Evolutionary conservation across 2,888 invertebrate genomes (phyloP).

Genomic region (Melinaea menophilus): DNA sequence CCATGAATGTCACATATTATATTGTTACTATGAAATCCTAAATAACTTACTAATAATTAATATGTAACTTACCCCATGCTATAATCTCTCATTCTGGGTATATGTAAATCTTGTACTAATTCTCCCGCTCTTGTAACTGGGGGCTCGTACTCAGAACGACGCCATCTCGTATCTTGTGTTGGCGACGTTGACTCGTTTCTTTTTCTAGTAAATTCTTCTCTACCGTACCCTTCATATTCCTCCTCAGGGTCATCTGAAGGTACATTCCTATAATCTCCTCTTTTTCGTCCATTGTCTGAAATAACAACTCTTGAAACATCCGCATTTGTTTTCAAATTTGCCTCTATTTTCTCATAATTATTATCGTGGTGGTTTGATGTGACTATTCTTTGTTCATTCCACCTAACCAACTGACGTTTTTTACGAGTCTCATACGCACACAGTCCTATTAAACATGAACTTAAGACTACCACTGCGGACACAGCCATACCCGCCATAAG

Average conservation of each 20-base stretch:
- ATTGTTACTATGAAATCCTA: too few species aligned
- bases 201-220: constrained; percentile 45
- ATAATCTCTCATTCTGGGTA: constrained; percentile 79
- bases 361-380: constrained; percentile 74
- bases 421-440: constrained; percentile 82
- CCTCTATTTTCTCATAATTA: constrained; percentile 88
- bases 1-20: too few species aligned
- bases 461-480: constrained; percentile 82
- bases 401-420: constrained; percentile 75
- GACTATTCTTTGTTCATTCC: constrained; percentile 75
- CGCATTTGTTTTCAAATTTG: constrained; percentile 75
- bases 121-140: constrained; percentile 41
- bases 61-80: constrained; percentile 73
- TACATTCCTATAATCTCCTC: constrained; percentile 85
- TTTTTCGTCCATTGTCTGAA: constrained; percentile 68
- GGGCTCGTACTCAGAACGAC: constrained; percentile 53
- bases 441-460: constrained; percentile 81
- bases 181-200: constrained; percentile 53
- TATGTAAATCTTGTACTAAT: constrained; percentile 80
- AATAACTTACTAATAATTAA: too few species aligned
- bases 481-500: constrained; percentile 83
- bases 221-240: constrained; percentile 69
- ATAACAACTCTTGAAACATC: constrained; percentile 57
- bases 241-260: constrained; percentile 84
- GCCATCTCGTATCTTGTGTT: constrained; percentile 54